Evolutionary conservation across 2,113 vertebrate species (phyloP).

Genomic region (Turdus rufiventris): DNA sequence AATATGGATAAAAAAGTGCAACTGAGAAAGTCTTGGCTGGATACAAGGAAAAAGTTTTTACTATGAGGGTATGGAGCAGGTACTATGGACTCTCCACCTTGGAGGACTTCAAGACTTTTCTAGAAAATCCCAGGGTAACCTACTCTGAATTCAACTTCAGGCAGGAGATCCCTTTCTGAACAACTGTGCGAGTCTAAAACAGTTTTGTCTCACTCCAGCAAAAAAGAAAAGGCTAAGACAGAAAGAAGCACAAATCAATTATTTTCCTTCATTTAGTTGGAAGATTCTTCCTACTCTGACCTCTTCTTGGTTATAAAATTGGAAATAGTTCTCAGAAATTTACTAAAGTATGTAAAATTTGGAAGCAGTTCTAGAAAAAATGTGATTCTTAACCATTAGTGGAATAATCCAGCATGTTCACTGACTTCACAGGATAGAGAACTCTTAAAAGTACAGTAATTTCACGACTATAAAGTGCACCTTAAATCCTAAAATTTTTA

Average conservation of each 20-base stretch:
- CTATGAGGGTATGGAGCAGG: not conserved
- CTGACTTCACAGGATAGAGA: not conserved
- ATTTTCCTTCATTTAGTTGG: not conserved
- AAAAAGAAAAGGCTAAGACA: not conserved
- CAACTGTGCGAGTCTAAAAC: not conserved
- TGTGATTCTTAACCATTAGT: not conserved
- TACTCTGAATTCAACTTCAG: not conserved
- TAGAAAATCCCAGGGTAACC: not conserved
- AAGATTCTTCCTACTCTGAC: not conserved
- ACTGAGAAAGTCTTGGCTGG: not conserved
- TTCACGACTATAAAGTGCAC: too few relatives aligned
- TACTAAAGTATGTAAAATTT: not conserved
- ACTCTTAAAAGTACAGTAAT: not conserved
- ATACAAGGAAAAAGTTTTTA: not conserved
- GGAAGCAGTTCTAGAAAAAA: not conserved
- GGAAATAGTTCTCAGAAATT: not conserved
- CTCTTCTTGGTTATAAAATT: not conserved
- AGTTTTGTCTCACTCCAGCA: not conserved
- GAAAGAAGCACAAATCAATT: not conserved
- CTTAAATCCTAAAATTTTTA: too few relatives aligned
- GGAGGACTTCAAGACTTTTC: not conserved
- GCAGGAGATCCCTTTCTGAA: not conserved
- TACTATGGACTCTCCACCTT: not conserved
- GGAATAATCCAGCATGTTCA: not conserved
- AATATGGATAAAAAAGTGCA: not conserved